phyloP scores from a whole-genome alignment of 2,113 vertebrate species.

The Apteryx mantelli region DNA sequence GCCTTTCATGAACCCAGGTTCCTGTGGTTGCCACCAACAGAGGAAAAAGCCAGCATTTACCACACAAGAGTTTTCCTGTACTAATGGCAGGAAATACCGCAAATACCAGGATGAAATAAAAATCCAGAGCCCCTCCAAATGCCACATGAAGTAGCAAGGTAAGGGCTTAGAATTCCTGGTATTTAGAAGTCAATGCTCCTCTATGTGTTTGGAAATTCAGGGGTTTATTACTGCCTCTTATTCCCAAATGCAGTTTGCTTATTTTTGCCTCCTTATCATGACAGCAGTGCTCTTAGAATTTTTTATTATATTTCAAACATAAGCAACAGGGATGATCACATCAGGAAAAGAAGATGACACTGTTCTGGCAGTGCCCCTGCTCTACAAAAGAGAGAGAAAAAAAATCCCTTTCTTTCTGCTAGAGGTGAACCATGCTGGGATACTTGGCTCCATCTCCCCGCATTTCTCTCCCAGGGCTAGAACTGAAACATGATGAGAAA shows the following conservation, averaged over 20 bases:
- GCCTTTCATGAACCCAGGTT: constrained; percentile 55
- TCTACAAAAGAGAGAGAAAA: background rate
- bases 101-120: constrained; percentile 66
- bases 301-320: background rate
- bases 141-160: constrained; percentile 67
- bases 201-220: constrained; percentile 22
- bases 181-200: constrained; percentile 64
- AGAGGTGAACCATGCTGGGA: constrained; percentile 1
- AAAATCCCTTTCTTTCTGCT: constrained; percentile 1
- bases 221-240: constrained; percentile 33
- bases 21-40: constrained; percentile 29
- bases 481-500: constrained; percentile 42
- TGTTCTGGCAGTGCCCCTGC: background rate
- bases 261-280: constrained; percentile 1
- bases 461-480: constrained; percentile 22
- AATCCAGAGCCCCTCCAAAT: constrained; percentile 63
- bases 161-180: constrained; percentile 67
- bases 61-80: constrained; percentile 65
- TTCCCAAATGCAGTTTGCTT: background rate
- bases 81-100: constrained; percentile 65
- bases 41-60: constrained; percentile 46
- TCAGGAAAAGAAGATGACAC: constrained; percentile 6
- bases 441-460: constrained; percentile 1
- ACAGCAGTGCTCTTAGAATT: background rate
- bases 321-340: background rate